Evolutionary conservation across 2,797 vertebrate genomes (phyloP).

Genomic region (Centropyge bicolor): DNA sequence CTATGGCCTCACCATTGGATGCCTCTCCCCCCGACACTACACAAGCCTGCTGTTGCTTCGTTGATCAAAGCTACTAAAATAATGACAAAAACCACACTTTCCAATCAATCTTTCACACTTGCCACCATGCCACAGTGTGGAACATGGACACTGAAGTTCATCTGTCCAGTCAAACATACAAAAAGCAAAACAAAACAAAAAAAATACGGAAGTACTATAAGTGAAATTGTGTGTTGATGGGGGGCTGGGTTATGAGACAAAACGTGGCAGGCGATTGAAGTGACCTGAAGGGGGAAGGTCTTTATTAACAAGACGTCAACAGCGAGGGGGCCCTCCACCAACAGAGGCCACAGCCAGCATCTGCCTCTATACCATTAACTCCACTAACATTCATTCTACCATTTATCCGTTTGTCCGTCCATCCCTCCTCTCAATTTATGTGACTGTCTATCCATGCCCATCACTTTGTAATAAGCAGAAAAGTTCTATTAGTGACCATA

Average conservation of each 20-base stretch:
- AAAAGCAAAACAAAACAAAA: neutral
- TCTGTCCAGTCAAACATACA: slow-evolving; percentile 1
- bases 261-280: slow-evolving; percentile 66
- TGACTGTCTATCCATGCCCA: neutral
- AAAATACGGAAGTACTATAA: neutral
- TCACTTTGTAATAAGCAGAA: slow-evolving; percentile 14
- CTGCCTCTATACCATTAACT: slow-evolving; percentile 65
- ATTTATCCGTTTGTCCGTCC: slow-evolving; percentile 2
- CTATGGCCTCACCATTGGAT: slow-evolving; percentile 47
- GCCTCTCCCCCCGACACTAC: slow-evolving; percentile 16
- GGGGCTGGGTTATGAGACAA: slow-evolving; percentile 42
- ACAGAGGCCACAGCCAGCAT: slow-evolving; percentile 60
- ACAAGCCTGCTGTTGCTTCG: slow-evolving; percentile 54
- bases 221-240: slow-evolving; percentile 2
- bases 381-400: slow-evolving; percentile 6
- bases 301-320: slow-evolving; percentile 64
- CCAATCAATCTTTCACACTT: slow-evolving; percentile 38
- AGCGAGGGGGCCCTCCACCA: slow-evolving; percentile 37
- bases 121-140: slow-evolving; percentile 14
- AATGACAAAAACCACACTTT: slow-evolving; percentile 57
- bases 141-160: slow-evolving; percentile 59
- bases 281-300: slow-evolving; percentile 67
- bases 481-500: slow-evolving; percentile 22
- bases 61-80: slow-evolving; percentile 73
- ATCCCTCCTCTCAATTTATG: neutral